Conservation (phyloP, 1,140 invertebrate species). For the Leptonema lineaticorne region DNA sequence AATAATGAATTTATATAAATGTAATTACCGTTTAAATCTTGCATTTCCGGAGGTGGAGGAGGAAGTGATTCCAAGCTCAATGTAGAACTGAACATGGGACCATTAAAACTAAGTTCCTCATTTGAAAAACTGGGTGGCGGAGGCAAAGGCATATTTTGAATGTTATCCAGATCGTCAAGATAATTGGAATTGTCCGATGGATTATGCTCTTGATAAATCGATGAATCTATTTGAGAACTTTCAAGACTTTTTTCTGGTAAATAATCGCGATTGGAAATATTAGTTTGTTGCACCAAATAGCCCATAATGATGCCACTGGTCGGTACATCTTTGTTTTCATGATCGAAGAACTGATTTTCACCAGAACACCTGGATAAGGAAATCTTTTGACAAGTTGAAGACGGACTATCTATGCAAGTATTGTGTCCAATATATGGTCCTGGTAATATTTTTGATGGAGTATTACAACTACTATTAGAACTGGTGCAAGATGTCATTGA, state of each 20-base stretch:
- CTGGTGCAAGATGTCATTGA: constrained; percentile 33
- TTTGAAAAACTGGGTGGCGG: constrained; percentile 56
- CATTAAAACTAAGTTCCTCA: constrained; percentile 33
- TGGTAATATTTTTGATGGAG: constrained; percentile 21
- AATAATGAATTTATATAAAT: constrained; percentile 1
- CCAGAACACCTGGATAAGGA: constrained; percentile 1
- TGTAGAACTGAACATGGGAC: constrained; percentile 69
- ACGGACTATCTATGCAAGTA: constrained; percentile 7
- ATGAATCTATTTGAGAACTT: background rate
- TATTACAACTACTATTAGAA: constrained; percentile 32
- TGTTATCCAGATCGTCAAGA: constrained; percentile 27
- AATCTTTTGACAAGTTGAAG: background rate
- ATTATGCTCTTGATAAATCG: background rate
- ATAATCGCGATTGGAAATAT: constrained; percentile 9
- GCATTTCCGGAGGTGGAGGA: constrained; percentile 70
- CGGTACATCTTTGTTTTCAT: constrained; percentile 33
- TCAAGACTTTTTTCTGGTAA: background rate
- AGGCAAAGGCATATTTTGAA: constrained; percentile 56
- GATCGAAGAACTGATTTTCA: constrained; percentile 42
- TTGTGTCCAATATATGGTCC: constrained; percentile 19
- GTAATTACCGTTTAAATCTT: constrained; percentile 41
- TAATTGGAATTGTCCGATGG: background rate
- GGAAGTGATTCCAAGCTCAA: constrained; percentile 73
- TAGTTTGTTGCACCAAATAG: constrained; percentile 23
- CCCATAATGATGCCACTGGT: constrained; percentile 31